Evolutionary conservation across 2,888 invertebrate species (phyloP), one percentile per base, ranked within the genome.

Genomic region (Idaea dimidiata): DNA sequence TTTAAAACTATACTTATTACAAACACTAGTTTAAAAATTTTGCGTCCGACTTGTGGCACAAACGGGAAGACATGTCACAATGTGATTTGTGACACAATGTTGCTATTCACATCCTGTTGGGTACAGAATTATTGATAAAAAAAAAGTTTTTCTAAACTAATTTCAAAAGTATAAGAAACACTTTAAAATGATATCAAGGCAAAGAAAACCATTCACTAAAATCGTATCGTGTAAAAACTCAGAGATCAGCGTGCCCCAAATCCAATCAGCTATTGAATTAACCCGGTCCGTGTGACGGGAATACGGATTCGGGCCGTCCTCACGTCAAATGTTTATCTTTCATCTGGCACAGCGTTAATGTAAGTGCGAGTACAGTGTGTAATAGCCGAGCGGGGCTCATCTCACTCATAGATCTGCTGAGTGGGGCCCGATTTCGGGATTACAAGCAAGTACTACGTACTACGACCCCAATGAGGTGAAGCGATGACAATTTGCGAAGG

Each of bases 191-290:
- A 24, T 5, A 7, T 33, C 7, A 5, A 33, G 7, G 7, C 7
- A 33, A 60, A 60, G 58, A 68, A 64, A 64, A 70, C 62, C 66
- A 60, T 65, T 17, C 14, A 17, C 32, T 10, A 57, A 64, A 58
- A 75, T 80, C 88, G 86, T 78, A 67, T 70, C 70, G 65, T 83
- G 75, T 88, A 87, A 89, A 87, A 72, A 74, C 71, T 76, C 76
- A 75, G 79, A 85, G 87, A 88, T 87, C 88, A 84, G 84, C 83
- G 83, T 84, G 85, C 83, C 89, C 89, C 89, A 91, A 92, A 91
- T 91, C 91, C 91, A 91, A 91, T 92, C 91, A 91, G 89, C 90
- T 89, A 91, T 91, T 91, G 91, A 91, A 92, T 91, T 91, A 91
- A 89, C 90, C 86, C 87, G 81, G 86, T 82, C 88, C 83, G 87